Conservation (phyloP, 2,113 vertebrate genomes). For the Ochotona curzoniae region DNA sequence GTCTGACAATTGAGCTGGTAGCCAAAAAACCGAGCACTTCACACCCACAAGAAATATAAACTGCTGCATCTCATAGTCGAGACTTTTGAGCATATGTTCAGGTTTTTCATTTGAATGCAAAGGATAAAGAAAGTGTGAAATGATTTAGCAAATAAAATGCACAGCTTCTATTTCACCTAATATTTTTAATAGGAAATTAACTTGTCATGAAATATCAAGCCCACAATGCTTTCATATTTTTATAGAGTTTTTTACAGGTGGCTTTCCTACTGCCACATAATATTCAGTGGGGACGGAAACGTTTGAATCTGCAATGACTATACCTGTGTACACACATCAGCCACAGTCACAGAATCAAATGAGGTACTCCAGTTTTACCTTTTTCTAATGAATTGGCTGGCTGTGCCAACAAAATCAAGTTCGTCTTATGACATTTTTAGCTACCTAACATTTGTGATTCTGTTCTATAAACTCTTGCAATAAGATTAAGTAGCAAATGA, state of each 20-base stretch:
- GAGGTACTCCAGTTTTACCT: not conserved
- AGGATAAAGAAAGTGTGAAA: not conserved
- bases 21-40: not conserved
- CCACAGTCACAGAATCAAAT: not conserved
- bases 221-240: not conserved
- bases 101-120: not conserved
- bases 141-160: constrained; percentile 37
- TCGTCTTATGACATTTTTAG: not conserved
- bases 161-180: not conserved
- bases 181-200: constrained; percentile 30
- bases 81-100: not conserved
- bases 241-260: not conserved
- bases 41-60: not conserved
- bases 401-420: constrained; percentile 38
- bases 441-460: not conserved
- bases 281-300: constrained; percentile 36
- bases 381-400: constrained; percentile 26
- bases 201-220: not conserved
- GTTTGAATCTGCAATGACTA: not conserved
- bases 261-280: not conserved
- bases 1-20: not conserved
- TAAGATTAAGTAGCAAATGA: not conserved
- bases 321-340: not conserved
- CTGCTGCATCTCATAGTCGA: not conserved
- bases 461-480: constrained; percentile 21